Conservation (phyloP, 2,888 invertebrate genomes). For the Troides helena region DNA sequence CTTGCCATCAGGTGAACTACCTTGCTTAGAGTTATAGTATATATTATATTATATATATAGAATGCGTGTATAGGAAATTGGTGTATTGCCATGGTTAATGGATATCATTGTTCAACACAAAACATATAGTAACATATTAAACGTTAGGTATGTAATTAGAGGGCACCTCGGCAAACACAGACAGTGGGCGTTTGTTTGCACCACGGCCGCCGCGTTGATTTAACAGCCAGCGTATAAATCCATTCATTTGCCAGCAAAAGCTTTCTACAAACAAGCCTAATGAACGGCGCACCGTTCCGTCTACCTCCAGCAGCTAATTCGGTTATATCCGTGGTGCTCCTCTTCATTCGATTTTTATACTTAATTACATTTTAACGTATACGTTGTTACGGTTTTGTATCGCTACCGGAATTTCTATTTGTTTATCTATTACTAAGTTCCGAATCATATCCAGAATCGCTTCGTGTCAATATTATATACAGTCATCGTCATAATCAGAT, state of each 20-base stretch:
- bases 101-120: not conserved
- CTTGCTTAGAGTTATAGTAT: too few relatives aligned
- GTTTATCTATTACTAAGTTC: slow-evolving; percentile 4
- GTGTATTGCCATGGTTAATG: too few relatives aligned
- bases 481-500: too few relatives aligned
- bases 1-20: too few relatives aligned
- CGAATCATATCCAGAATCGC: not conserved
- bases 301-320: slow-evolving; percentile 50
- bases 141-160: slow-evolving; percentile 35
- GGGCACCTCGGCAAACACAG: slow-evolving; percentile 49
- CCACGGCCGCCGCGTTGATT: slow-evolving; percentile 49
- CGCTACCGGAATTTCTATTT: slow-evolving; percentile 11
- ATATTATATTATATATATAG: too few relatives aligned
- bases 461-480: not conserved
- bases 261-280: slow-evolving; percentile 65
- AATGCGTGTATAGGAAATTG: too few relatives aligned
- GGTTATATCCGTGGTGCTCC: slow-evolving; percentile 55
- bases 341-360: slow-evolving; percentile 46
- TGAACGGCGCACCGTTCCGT: slow-evolving; percentile 49
- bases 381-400: slow-evolving; percentile 17
- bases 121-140: not conserved
- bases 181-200: slow-evolving; percentile 43
- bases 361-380: slow-evolving; percentile 26
- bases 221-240: slow-evolving; percentile 56
- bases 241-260: slow-evolving; percentile 56